Evolutionary conservation across 2,113 vertebrate genomes (phyloP).

Genomic region (Gobius niger): DNA sequence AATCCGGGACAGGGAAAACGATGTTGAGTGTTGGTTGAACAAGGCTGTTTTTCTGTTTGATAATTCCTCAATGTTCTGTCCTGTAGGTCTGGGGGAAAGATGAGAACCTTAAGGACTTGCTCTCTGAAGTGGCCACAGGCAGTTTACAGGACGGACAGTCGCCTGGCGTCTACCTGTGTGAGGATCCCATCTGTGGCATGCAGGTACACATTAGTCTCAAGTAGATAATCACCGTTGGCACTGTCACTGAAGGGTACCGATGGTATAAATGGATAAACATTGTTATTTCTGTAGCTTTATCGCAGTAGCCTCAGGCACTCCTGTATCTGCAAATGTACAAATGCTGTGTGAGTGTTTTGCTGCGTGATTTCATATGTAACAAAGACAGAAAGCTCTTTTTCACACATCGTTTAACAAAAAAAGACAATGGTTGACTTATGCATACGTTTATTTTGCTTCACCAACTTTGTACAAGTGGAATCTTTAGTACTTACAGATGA

Average conservation of each 20-base stretch:
- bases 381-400: too few relatives aligned
- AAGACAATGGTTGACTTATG: too few relatives aligned
- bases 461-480: too few relatives aligned
- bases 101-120: constrained; percentile 92
- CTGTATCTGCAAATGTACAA: background rate
- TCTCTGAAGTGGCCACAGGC: constrained; percentile 94
- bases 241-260: constrained; percentile 11
- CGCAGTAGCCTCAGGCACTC: constrained; percentile 1
- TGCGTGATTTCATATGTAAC: too few relatives aligned
- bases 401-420: too few relatives aligned
- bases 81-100: constrained; percentile 88
- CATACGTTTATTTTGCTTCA: too few relatives aligned
- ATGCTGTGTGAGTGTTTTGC: background rate
- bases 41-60: background rate
- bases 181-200: constrained; percentile 98
- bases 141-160: constrained; percentile 97
- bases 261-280: constrained; percentile 5
- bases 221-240: constrained; percentile 6
- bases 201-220: constrained; percentile 77
- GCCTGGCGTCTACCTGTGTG: constrained; percentile 97
- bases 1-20: too few relatives aligned
- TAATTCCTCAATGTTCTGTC: constrained; percentile 13
- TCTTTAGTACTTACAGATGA: too few relatives aligned
- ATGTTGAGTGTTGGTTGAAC: too few relatives aligned
- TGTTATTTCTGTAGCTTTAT: constrained; percentile 22